Percentiles rank a stretch among this genome's conserved stretches.
Conservation (phyloP, 2,113 vertebrate genomes). For the Bettongia penicillata region DNA sequence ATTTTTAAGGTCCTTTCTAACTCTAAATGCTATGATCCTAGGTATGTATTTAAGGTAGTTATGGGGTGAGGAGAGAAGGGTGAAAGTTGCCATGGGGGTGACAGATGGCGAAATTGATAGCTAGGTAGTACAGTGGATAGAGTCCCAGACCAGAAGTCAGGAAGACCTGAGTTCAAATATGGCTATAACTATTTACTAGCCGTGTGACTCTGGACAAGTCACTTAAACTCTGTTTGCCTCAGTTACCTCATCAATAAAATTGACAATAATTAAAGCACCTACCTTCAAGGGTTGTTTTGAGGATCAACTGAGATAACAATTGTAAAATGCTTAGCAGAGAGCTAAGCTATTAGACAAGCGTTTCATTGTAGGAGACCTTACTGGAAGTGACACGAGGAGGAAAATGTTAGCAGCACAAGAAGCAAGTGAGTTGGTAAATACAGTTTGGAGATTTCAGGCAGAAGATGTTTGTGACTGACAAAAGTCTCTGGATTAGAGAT, state of each 20-base stretch:
- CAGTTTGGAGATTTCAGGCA: neutral
- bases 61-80: neutral
- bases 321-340: neutral
- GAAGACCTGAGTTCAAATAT: neutral
- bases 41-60: neutral
- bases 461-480: neutral
- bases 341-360: neutral
- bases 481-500: neutral
- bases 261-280: neutral
- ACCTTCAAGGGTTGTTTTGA: neutral
- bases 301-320: neutral
- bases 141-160: neutral
- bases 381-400: neutral
- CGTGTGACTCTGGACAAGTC: neutral
- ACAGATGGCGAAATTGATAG: neutral
- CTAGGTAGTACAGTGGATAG: neutral
- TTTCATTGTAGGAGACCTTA: neutral
- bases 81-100: neutral
- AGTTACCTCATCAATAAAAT: neutral
- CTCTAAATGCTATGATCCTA: neutral
- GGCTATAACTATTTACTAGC: neutral
- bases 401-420: neutral
- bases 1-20: neutral
- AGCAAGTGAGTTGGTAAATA: neutral
- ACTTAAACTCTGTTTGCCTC: neutral